These are phyloP conservation scores for Julus scandinavius DNA, from an alignment of 2,888 invertebrate genomes.

Conservation along the genomic window DNA sequence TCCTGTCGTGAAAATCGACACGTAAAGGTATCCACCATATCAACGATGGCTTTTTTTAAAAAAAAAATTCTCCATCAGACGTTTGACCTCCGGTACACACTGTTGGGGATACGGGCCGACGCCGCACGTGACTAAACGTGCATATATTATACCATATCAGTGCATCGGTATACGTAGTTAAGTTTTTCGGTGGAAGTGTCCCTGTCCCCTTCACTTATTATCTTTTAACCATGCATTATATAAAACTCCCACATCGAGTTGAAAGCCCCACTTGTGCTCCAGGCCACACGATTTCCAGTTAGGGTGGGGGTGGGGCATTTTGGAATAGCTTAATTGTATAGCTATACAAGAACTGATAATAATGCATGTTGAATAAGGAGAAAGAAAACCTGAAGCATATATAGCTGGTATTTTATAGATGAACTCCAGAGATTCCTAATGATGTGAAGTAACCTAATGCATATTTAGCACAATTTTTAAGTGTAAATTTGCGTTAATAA, in stretches of 20 bases:
- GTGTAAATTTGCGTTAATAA: too few species aligned
- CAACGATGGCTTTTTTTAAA: background rate
- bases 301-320: background rate
- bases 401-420: background rate
- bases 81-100: background rate
- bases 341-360: background rate
- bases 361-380: background rate
- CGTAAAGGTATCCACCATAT: background rate
- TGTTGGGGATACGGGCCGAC: background rate
- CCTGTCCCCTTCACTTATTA: background rate
- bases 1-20: conserved; percentile 50
- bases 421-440: background rate
- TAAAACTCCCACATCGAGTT: background rate
- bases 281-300: conserved; percentile 18
- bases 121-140: conserved; percentile 17
- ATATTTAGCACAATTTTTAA: background rate
- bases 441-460: background rate
- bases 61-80: background rate
- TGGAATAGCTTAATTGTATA: background rate
- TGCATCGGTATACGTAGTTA: background rate
- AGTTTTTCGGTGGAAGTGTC: background rate
- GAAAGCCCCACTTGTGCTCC: background rate
- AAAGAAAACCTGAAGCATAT: background rate
- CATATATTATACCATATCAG: background rate
- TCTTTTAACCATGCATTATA: background rate